Evolutionary conservation across 2,797 vertebrate species (phyloP).

Genomic region (Geotrypetes seraphini): DNA sequence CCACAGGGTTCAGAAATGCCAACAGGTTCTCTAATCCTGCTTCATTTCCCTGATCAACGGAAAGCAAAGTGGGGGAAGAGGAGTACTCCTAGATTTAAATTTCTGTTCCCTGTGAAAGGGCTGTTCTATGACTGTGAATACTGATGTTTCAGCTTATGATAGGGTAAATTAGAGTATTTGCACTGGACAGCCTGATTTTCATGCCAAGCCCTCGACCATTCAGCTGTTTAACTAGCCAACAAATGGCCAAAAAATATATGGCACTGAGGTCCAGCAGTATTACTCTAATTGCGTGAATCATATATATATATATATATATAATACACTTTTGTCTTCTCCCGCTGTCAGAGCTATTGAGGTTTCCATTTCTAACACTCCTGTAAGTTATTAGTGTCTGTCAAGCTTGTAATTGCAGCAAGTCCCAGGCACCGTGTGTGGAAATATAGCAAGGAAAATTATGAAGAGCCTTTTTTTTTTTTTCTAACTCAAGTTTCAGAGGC

Average conservation of each 20-base stretch:
- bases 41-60: too few relatives aligned
- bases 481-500: neutral
- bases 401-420: slow-evolving; percentile 19
- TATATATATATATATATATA: slow-evolving; percentile 10
- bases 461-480: slow-evolving; percentile 13
- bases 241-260: neutral
- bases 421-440: slow-evolving; percentile 10
- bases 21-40: too few relatives aligned
- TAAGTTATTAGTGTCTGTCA: slow-evolving; percentile 19
- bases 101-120: too few relatives aligned
- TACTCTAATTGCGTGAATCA: slow-evolving; percentile 16
- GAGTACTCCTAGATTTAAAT: too few relatives aligned
- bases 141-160: too few relatives aligned
- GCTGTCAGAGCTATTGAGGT: slow-evolving; percentile 13
- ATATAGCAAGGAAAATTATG: slow-evolving; percentile 11
- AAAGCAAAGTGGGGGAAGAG: too few relatives aligned
- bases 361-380: slow-evolving; percentile 19
- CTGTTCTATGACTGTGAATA: too few relatives aligned
- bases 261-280: slow-evolving; percentile 1
- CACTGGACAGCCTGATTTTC: too few relatives aligned
- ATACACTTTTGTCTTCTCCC: slow-evolving; percentile 8
- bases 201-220: neutral
- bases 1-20: too few relatives aligned
- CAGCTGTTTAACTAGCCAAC: slow-evolving; percentile 1
- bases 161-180: too few relatives aligned